Conservation (phyloP, 2,797 vertebrate genomes). For the Aythya fuligula region DNA sequence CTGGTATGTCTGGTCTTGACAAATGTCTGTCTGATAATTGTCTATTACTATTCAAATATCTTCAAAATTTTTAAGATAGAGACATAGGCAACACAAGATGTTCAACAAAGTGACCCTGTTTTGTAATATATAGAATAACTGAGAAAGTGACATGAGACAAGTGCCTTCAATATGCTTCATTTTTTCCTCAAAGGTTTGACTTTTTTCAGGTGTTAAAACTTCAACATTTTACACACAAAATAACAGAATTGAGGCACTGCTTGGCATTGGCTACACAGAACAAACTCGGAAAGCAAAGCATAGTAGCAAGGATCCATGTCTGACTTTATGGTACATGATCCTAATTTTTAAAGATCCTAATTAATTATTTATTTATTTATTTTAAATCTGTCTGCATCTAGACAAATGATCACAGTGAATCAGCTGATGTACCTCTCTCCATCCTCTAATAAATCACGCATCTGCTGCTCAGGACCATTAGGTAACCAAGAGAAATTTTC, state of each 20-base stretch:
- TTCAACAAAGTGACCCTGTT: not conserved
- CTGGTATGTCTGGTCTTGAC: not conserved
- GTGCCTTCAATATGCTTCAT: not conserved
- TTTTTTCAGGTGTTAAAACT: not conserved
- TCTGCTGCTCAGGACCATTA: not conserved
- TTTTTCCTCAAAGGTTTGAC: not conserved
- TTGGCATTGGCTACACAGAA: not conserved
- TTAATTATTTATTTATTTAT: too few relatives aligned
- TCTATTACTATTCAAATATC: not conserved
- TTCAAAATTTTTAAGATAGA: constrained; percentile 1
- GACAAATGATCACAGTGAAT: not conserved
- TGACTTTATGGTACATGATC: fast-evolving
- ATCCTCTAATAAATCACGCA: not conserved
- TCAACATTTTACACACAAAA: not conserved
- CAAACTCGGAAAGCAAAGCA: not conserved
- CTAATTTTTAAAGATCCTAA: too few relatives aligned
- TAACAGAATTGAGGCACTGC: not conserved
- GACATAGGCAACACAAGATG: not conserved
- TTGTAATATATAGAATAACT: not conserved
- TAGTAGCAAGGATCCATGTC: not conserved
- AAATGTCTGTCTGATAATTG: not conserved
- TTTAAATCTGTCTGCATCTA: not conserved
- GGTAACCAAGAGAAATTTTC: not conserved
- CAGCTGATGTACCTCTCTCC: not conserved
- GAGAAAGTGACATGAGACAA: not conserved